phyloP scores from a whole-genome alignment of 2,797 vertebrate species.

The Aratinga solstitialis region DNA sequence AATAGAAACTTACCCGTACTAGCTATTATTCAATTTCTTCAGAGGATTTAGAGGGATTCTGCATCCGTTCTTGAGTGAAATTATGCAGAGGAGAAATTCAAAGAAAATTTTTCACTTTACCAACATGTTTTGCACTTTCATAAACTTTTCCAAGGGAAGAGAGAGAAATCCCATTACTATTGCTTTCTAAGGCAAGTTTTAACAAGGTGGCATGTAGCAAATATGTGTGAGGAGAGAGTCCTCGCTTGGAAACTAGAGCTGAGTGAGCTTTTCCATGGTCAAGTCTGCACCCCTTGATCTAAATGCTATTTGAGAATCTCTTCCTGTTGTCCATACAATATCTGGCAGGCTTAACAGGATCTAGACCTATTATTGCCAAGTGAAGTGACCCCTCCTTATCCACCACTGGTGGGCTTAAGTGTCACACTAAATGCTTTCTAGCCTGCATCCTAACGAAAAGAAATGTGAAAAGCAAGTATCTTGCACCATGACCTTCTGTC shows the following conservation, averaged over 20 bases:
- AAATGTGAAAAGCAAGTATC: background rate
- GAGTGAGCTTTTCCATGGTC: background rate
- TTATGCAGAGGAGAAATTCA: background rate
- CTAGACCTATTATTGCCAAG: background rate
- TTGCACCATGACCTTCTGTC: background rate
- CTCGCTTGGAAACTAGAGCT: background rate
- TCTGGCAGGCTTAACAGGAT: background rate
- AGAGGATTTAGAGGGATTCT: background rate
- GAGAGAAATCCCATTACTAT: background rate
- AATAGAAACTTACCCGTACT: background rate
- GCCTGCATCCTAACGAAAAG: background rate
- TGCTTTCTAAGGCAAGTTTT: background rate
- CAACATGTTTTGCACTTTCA: background rate
- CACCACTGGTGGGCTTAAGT: background rate
- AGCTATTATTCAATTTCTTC: background rate
- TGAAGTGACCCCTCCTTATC: background rate
- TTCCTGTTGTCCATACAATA: background rate
- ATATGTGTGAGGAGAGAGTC: background rate
- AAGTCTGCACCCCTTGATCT: background rate
- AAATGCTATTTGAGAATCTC: background rate
- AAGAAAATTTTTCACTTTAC: background rate
- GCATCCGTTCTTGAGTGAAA: background rate
- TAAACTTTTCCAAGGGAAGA: slow-evolving; percentile 11
- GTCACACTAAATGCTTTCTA: background rate
- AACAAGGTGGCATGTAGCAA: background rate